Conservation (phyloP, 2,888 invertebrate species). For the Cheilosia impressa region DNA sequence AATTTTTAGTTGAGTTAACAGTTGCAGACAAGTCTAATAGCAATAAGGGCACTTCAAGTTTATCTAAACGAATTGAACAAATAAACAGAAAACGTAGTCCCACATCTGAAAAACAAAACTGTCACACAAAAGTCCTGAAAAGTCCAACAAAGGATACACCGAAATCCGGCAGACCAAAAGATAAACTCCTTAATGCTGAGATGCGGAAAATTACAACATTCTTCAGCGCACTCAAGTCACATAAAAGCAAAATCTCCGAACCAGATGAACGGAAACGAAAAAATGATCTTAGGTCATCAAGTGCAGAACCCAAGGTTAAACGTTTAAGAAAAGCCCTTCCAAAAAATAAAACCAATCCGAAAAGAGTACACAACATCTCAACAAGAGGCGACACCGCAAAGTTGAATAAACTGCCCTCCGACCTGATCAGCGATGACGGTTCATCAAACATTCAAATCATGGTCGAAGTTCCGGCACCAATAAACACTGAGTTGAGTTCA, state of each 20-base stretch:
- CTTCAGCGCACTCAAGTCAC: constrained; percentile 17
- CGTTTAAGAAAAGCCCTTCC: not conserved
- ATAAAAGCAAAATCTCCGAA: not conserved
- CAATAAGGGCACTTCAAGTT: too few species aligned
- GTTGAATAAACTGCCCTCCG: not conserved
- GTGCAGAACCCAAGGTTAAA: constrained; percentile 16
- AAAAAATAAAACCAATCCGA: not conserved
- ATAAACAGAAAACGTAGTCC: not conserved
- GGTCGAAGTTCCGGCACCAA: not conserved
- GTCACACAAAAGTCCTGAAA: not conserved
- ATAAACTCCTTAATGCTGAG: not conserved
- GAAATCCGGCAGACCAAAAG: not conserved
- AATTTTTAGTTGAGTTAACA: not conserved
- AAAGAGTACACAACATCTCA: not conserved
- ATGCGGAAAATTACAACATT: constrained; percentile 43
- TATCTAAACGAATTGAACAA: too few species aligned
- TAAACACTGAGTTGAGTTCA: not conserved
- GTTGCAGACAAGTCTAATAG: not conserved
- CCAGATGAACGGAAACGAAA: constrained; percentile 30
- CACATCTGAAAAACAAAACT: not conserved
- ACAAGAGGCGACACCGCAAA: not conserved
- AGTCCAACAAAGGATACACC: not conserved
- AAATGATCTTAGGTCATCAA: not conserved
- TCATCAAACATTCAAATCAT: constrained; percentile 4
- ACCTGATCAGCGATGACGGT: not conserved